Evolutionary conservation across 2,888 invertebrate species (phyloP), one percentile per base, ranked within the genome.

Genomic region (Ormyrus pomaceus): DNA sequence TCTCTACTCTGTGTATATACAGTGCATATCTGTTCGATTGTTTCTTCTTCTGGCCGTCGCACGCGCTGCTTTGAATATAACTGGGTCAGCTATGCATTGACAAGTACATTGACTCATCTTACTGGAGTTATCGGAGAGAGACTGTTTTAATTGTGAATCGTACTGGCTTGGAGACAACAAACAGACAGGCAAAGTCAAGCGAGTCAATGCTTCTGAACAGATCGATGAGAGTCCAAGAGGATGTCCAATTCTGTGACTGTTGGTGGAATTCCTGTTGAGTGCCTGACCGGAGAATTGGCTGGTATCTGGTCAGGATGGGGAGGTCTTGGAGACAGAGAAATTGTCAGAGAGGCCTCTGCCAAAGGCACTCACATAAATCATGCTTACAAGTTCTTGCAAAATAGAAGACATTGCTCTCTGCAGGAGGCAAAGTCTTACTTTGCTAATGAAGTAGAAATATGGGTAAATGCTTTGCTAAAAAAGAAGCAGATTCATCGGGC

Each of bases 251-350:
- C 55, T 71, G 70, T n/a, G 62, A 68, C 61, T 46, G 48, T 10
- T 3, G 83, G 87, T 65, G 87, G 88, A 46, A 81, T 90, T 69
- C 87, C 92, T 87, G 92, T 94, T 93, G 94, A 95, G 91, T 64
- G 59, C 19, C 86, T 93, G 81, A 92, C 91, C 79, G 93, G 92
- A 87, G 93, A 93, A 89, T 91, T 93, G 83, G 93, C 92, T 84
- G 92, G 92, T 70, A 92, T 95, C 84, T 95, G 94, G 94, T 91
- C 92, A 72, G 94, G 93, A 83, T 95, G 95, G 95, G 92, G 92
- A 82, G 92, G 91, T 75, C 93, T 94, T 84, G 93, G 93, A 59
- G 92, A 93, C 53, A 91, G 93, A 86, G 94, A 95, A 89, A 93
- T 95, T 62, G 93, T 93, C 0, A 91, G 95, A 84, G 95, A 95